Evolutionary conservation across 2,888 invertebrate species (phyloP), one percentile per base, ranked within the genome.

Genomic region (Thereva unica): DNA sequence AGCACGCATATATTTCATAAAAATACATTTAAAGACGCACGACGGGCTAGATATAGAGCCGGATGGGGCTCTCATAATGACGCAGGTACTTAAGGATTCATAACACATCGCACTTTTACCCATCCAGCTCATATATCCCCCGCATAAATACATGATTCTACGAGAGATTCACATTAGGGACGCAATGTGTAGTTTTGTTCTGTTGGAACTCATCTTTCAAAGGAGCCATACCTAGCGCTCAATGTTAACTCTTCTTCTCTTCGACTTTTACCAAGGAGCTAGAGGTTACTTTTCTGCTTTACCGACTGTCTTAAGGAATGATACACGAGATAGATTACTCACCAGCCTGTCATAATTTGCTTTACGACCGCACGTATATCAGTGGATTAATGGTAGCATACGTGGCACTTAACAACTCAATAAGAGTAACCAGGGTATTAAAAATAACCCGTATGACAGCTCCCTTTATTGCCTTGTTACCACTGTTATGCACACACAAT

Each of bases 1-100:
- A 68, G 68, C 68, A 68, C 66, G 66, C 68, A 68, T 45, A 66
- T 66, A 68, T 66, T 68, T 68, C 68, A 68, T 65, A 65, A 50
- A 64, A 67, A 64, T 56, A 64, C 56, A 52, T 52, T 64, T 50
- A 40, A 50, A 41, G 53, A 45, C 61, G 42, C 49, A 41, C 40
- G 41, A 23, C 34, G 41, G 35, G 50, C 61, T 41, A 50, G 8
- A 50, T 34, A 50, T 50, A 23, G 23, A 50, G 42, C 61, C 61
- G 61, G 61, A 61, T 50, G 61, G 61, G 37, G 61, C 49, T 47
- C 57, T 45, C 47, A 50, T 61, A 61, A 61, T 61, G 47, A 45
- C 45, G 40, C 49, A 59, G 53, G 64, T 67, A 67, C 67, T 67
- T 67, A 67, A 67, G 67, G 61, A 67, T 67, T 67, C 64, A 67